phyloP scores from a whole-genome alignment of 1,140 invertebrate species.

The Rhyacophila brunnea region DNA sequence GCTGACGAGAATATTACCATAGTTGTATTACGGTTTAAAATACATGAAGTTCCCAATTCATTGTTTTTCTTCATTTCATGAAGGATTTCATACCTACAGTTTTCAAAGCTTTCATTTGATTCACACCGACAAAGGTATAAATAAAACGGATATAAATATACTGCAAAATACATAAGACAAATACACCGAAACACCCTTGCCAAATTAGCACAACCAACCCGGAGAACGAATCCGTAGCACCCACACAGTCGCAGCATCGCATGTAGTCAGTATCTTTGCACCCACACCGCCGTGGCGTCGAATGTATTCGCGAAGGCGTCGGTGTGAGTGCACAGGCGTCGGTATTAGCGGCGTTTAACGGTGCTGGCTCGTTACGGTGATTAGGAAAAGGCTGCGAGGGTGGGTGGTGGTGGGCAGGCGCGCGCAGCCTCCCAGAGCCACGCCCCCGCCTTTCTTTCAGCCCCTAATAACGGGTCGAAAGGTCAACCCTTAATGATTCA shows the following conservation, averaged over 20 bases:
- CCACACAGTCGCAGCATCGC: background rate
- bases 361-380: constrained; percentile 33
- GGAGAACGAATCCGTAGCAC: constrained; percentile 1
- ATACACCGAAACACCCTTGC: constrained; percentile 4
- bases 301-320: constrained; percentile 4
- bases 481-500: too few species aligned
- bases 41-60: too few species aligned
- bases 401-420: constrained; percentile 6
- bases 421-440: constrained; percentile 31
- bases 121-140: too few species aligned
- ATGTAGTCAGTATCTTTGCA: background rate
- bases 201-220: constrained; percentile 6
- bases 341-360: constrained; percentile 33
- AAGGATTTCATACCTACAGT: too few species aligned
- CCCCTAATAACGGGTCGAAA: too few species aligned
- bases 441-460: constrained; percentile 22
- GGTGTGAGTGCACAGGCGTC: constrained; percentile 18
- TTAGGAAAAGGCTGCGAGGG: constrained; percentile 9
- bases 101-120: too few species aligned
- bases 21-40: too few species aligned
- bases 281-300: background rate
- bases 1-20: too few species aligned
- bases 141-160: too few species aligned
- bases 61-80: too few species aligned
- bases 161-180: background rate